Evolutionary conservation across 2,888 invertebrate genomes (phyloP).

Genomic region (Spilarctia lutea): DNA sequence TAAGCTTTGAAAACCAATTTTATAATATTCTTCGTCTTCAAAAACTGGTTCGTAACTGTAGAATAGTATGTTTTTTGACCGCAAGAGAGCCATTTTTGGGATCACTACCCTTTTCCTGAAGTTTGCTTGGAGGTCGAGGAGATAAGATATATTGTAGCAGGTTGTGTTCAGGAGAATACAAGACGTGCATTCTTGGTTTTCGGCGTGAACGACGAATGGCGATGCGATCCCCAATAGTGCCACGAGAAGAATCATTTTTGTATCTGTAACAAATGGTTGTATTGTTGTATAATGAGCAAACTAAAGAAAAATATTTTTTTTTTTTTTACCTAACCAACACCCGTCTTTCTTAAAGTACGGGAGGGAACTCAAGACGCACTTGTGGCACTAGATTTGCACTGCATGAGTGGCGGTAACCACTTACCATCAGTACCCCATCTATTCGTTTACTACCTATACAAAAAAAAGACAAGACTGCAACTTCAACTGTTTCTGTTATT

Average conservation of each 20-base stretch:
- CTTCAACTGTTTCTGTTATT: background rate
- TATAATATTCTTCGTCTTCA: constrained; percentile 71
- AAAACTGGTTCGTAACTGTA: constrained; percentile 76
- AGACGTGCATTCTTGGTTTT: constrained; percentile 52
- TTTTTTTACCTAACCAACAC: background rate
- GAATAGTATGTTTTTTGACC: constrained; percentile 66
- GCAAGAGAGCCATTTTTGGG: constrained; percentile 67
- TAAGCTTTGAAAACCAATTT: constrained; percentile 72
- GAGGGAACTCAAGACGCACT: background rate
- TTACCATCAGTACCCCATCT: background rate
- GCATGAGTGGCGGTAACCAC: background rate
- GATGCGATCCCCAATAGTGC: constrained; percentile 53
- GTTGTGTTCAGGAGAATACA: constrained; percentile 65
- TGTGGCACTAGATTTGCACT: background rate
- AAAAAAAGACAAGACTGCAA: background rate
- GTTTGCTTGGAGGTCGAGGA: constrained; percentile 70
- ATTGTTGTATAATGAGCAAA: background rate
- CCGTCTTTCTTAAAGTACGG: background rate
- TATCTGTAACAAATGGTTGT: constrained; percentile 48
- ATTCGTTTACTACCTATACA: background rate
- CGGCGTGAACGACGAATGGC: constrained; percentile 43
- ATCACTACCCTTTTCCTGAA: constrained; percentile 72
- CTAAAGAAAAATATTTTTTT: background rate
- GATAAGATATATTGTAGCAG: constrained; percentile 68
- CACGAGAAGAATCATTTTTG: constrained; percentile 57